Percentiles rank a stretch among this genome's conserved stretches.
These are phyloP conservation scores for Chironomus riparius DNA, from an alignment of 2,888 invertebrate genomes.

Conservation along the genomic window DNA sequence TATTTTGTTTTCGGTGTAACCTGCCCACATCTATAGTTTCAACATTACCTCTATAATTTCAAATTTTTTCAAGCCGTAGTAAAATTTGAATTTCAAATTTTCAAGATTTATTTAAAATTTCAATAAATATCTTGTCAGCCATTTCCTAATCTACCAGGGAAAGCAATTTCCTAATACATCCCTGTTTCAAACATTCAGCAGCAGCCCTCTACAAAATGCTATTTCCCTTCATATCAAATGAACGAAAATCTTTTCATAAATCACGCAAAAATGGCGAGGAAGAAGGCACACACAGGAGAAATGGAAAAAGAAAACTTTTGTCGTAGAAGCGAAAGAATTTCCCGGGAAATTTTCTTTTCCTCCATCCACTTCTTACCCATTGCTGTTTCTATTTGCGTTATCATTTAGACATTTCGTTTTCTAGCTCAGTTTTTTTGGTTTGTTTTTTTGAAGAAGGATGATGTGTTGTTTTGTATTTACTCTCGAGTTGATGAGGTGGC, in stretches of 20 bases:
- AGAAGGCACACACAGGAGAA: background rate
- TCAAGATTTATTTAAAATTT: too few relatives aligned
- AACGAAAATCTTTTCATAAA: slow-evolving; percentile 8
- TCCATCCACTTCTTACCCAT: background rate
- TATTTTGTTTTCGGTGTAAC: too few relatives aligned
- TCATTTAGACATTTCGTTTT: background rate
- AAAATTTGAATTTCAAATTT: too few relatives aligned
- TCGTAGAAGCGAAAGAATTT: background rate
- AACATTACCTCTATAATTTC: too few relatives aligned
- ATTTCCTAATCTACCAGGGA: too few relatives aligned
- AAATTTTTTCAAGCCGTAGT: too few relatives aligned
- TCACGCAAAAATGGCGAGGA: background rate
- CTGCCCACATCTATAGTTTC: too few relatives aligned
- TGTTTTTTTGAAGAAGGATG: background rate
- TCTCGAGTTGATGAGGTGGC: too few relatives aligned
- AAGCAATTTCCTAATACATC: too few relatives aligned
- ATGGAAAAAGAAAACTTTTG: background rate
- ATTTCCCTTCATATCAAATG: slow-evolving; percentile 3
- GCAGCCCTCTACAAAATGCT: background rate
- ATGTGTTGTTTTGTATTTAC: too few relatives aligned
- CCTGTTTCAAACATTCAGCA: background rate
- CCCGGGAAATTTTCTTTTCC: background rate
- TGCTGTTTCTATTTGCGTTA: slow-evolving; percentile 5
- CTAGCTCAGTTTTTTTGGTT: background rate
- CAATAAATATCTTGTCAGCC: too few relatives aligned